Evolutionary conservation across 2,888 invertebrate species (phyloP).

Genomic region (Invenusta paracnida): DNA sequence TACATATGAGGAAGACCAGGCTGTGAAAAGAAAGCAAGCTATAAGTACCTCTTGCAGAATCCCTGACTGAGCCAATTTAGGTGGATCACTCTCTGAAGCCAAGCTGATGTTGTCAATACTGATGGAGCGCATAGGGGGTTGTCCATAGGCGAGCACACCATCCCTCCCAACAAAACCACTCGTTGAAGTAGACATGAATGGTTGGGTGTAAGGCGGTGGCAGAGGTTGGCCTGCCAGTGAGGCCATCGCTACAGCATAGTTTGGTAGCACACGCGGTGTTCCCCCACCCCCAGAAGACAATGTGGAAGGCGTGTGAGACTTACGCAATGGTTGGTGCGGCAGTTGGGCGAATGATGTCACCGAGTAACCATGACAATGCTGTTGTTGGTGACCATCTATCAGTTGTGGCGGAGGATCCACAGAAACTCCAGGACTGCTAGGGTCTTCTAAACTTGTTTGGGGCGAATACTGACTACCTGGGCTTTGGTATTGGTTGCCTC

Average conservation of each 20-base stretch:
- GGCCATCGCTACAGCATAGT: neutral
- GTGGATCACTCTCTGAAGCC: neutral
- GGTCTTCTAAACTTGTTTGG: no score
- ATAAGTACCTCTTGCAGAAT: neutral
- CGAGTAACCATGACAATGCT: no score
- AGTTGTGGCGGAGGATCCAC: no score
- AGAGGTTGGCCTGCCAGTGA: neutral
- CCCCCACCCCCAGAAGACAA: no score
- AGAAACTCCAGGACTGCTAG: no score
- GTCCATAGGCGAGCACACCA: neutral
- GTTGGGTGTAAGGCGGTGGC: neutral
- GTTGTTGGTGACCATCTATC: no score
- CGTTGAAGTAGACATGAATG: neutral
- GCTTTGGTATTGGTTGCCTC: neutral
- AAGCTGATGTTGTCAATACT: slow-evolving; percentile 1
- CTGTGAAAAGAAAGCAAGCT: no score
- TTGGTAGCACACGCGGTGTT: neutral
- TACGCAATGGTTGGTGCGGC: no score
- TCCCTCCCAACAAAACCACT: neutral
- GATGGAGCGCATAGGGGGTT: neutral
- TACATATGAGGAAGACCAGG: no score
- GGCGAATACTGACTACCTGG: neutral
- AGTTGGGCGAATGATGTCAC: no score
- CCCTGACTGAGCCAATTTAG: neutral
- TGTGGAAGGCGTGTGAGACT: no score